A percentile compares a stretch with the other conserved stretches of the same genome.
Conservation (phyloP, 2,888 invertebrate genomes). For the Pecten maximus region DNA sequence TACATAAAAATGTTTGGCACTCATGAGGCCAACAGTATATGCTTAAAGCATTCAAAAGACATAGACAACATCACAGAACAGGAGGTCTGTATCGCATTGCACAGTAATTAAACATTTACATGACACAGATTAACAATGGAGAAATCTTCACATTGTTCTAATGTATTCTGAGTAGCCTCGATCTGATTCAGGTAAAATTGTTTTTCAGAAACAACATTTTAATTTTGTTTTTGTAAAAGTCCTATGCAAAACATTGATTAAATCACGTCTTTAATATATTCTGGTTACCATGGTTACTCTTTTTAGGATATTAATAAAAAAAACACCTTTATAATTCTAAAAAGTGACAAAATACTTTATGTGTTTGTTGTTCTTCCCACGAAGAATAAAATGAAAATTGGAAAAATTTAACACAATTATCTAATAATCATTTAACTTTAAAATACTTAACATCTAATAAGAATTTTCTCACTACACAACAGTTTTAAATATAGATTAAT, state of each 20-base stretch:
- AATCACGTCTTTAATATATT: too few relatives aligned
- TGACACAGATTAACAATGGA: neutral
- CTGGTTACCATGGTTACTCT: too few relatives aligned
- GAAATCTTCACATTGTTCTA: neutral
- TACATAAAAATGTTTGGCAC: slow-evolving; percentile 3
- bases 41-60: slow-evolving; percentile 20
- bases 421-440: neutral
- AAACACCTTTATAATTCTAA: neutral
- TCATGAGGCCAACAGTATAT: neutral
- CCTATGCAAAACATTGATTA: neutral
- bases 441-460: neutral
- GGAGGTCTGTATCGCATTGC: neutral
- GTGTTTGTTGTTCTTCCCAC: neutral
- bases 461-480: too few relatives aligned
- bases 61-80: slow-evolving; percentile 24
- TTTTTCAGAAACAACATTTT: neutral
- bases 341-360: neutral
- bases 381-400: neutral
- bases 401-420: neutral
- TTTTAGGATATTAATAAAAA: too few relatives aligned
- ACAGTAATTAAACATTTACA: neutral
- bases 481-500: neutral
- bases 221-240: neutral
- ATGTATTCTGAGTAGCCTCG: neutral
- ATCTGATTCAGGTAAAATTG: neutral